Base-by-base conservation (phyloP, 2,888 invertebrate genomes). In the Pammene fasciana region DNA sequence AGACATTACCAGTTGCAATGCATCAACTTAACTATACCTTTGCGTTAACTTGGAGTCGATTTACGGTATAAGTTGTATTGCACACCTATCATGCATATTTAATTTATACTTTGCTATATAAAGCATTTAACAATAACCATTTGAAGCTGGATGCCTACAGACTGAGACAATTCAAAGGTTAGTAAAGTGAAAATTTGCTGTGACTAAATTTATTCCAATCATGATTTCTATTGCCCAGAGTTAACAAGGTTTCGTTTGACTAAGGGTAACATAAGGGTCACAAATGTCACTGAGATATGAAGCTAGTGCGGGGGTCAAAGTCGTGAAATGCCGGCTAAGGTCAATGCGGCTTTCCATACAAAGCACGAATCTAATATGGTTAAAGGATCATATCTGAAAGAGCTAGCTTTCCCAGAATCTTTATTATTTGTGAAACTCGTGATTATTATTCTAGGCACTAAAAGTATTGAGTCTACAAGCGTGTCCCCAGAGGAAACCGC, bases 311-410 rank as follows among this genome's bases (percentile, higher is more conserved):
- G 79, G 81, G 84, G 85, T 79, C 78, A 73, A 76, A 76, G 73
- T 81, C 81, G 83, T 84, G 82, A 83, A 82, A 81, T 78, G 78
- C 75, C 76, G 73, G n/a, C 68, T 61, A 55, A 60, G 78, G 78
- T 79, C 78, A 74, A 72, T 65, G 70, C 65, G 75, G 75, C 81
- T 84, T 82, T 85, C 82, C 71, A 77, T 71, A 71, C 75, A 76
- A 72, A 76, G 68, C 67, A 61, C 67, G 72, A 61, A 57, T 52
- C 66, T 72, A 26, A 26, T 75, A 74, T 75, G 73, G 75, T 75
- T 71, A 26, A 26, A 26, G 26, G 1, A 26, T 26, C 26, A 26
- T 26, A 26, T 26, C 26, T 26, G 4, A 26, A 74, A 73, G 65
- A 71, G 71, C 70, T 13, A 71, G 71, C 70, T 61, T 34, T 43